These are phyloP conservation scores for Orthochromis malagaraziensis DNA, from an alignment of 2,113 vertebrate species.

Conservation along the genomic window DNA sequence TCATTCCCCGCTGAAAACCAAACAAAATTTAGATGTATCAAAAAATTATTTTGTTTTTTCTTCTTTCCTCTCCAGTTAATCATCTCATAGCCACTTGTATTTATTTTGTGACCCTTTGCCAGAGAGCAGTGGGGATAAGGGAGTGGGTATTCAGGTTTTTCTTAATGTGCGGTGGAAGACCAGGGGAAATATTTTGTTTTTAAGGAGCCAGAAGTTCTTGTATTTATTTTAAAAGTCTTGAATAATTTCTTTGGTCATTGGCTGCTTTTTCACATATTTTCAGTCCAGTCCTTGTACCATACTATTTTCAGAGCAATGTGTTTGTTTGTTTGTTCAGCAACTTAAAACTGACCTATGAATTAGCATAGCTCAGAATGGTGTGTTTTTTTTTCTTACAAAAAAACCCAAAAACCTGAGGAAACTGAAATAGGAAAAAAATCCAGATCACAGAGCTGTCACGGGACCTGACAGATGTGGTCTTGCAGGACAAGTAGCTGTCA, in stretches of 20 bases:
- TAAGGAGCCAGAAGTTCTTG: neutral
- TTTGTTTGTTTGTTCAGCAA: neutral
- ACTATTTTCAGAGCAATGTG: neutral
- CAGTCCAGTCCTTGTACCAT: neutral
- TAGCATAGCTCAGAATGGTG: neutral
- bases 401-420: neutral
- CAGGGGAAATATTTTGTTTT: neutral
- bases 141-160: neutral
- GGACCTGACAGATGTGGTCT: neutral
- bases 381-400: neutral
- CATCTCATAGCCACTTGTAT: neutral
- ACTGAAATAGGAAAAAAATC: neutral
- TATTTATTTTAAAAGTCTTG: neutral
- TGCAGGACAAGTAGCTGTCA: neutral
- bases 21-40: neutral
- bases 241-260: neutral
- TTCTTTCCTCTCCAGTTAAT: neutral
- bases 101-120: neutral
- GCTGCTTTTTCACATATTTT: neutral
- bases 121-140: neutral
- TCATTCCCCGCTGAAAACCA: neutral
- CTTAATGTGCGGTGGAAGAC: neutral
- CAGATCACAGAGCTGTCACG: neutral
- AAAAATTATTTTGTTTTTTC: neutral
- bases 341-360: neutral